Conservation (phyloP, 2,113 vertebrate genomes). For the Cervus canadensis region DNA sequence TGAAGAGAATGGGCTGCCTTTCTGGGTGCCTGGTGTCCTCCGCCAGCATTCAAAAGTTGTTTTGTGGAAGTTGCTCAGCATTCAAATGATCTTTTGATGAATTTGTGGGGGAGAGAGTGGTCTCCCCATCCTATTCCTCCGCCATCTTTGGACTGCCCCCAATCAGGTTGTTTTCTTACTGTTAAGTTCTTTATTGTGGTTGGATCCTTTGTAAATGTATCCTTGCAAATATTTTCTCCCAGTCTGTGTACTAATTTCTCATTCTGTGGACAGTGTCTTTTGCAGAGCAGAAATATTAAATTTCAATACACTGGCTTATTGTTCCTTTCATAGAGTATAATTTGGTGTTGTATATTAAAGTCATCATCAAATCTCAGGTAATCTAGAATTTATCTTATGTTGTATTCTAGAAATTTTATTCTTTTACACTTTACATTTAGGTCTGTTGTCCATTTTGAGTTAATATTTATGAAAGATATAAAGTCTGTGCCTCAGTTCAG, state of each 20-base stretch:
- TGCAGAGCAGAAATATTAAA: background rate
- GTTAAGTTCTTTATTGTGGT: background rate
- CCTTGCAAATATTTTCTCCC: background rate
- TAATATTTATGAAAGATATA: background rate
- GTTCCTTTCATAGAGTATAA: background rate
- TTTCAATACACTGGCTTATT: background rate
- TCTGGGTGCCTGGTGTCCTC: background rate
- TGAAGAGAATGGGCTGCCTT: background rate
- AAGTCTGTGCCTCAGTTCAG: background rate
- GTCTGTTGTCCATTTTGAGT: background rate
- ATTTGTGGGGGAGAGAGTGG: background rate
- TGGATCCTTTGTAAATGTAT: background rate
- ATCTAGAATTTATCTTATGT: background rate
- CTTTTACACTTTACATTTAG: background rate
- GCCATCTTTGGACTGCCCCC: background rate
- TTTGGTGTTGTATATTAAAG: background rate
- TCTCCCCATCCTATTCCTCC: fast-evolving
- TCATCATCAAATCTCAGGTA: background rate
- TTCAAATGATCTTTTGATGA: background rate
- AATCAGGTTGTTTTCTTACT: too few relatives aligned
- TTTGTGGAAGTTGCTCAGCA: background rate
- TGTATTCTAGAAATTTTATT: background rate
- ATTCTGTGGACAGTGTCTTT: background rate
- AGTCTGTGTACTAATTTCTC: background rate
- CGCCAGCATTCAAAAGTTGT: too few relatives aligned